Conservation (phyloP, 2,888 invertebrate species). For the Plutella xylostella region DNA sequence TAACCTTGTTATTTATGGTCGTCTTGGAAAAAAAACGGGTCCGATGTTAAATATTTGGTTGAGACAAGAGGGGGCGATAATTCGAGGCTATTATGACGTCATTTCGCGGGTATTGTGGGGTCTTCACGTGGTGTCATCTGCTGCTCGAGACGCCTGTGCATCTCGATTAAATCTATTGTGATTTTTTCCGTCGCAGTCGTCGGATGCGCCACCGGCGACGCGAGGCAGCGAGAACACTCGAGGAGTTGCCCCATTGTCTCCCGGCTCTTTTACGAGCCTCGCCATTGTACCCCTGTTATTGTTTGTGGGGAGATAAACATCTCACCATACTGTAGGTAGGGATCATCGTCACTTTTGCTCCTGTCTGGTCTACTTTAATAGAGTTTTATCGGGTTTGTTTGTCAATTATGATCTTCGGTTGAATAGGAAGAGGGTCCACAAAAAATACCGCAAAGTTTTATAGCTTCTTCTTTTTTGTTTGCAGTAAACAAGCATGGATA, state of each 20-base stretch:
- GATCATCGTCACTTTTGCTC: slow-evolving; percentile 64
- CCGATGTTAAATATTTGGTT: slow-evolving; percentile 68
- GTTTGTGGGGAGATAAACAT: slow-evolving; percentile 68
- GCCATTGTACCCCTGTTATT: slow-evolving; percentile 66
- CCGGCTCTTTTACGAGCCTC: slow-evolving; percentile 62
- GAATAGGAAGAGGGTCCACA: neutral
- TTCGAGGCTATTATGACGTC: slow-evolving; percentile 70
- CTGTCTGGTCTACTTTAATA: slow-evolving; percentile 44
- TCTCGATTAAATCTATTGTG: slow-evolving; percentile 68
- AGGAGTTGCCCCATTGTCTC: slow-evolving; percentile 63
- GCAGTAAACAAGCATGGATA: slow-evolving; percentile 33
- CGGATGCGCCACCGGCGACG: slow-evolving; percentile 68
- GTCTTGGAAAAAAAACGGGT: slow-evolving; percentile 58
- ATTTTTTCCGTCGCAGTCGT: slow-evolving; percentile 60
- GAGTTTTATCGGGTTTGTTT: slow-evolving; percentile 43
- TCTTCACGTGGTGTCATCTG: slow-evolving; percentile 68
- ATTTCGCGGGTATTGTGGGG: slow-evolving; percentile 67
- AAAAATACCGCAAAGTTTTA: neutral
- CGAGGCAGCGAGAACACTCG: slow-evolving; percentile 61
- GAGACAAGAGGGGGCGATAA: slow-evolving; percentile 69
- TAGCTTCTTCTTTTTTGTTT: slow-evolving; percentile 24
- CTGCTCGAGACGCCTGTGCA: slow-evolving; percentile 66
- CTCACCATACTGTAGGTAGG: slow-evolving; percentile 64
- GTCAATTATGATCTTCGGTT: slow-evolving; percentile 35
- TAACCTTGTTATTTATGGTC: slow-evolving; percentile 64